Conservation (phyloP, 2,113 vertebrate species). For the Ariopsis seemanni region DNA sequence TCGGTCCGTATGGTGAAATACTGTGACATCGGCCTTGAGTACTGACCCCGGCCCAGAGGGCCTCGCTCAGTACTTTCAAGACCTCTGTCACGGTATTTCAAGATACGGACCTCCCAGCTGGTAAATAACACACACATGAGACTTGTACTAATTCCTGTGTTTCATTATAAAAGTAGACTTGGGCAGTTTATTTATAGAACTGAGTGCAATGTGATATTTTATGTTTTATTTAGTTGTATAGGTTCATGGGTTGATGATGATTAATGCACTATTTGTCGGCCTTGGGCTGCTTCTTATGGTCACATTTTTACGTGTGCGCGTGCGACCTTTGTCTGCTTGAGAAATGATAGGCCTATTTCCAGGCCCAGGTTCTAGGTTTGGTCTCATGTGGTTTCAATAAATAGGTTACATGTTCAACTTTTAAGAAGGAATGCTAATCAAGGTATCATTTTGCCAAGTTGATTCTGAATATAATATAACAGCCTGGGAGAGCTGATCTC, state of each 20-base stretch:
- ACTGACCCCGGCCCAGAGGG: too few relatives aligned
- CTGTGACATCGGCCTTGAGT: too few relatives aligned
- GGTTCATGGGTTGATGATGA: neutral
- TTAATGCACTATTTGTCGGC: neutral
- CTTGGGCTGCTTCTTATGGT: neutral
- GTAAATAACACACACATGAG: too few relatives aligned
- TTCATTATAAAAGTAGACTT: neutral
- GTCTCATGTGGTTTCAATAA: conserved; percentile 26
- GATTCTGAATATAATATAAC: neutral
- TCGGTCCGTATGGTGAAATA: too few relatives aligned
- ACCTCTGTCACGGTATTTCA: too few relatives aligned
- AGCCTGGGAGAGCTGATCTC: neutral
- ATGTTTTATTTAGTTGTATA: neutral
- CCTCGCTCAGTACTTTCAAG: too few relatives aligned
- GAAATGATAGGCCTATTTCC: conserved; percentile 29
- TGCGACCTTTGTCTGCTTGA: conserved; percentile 9
- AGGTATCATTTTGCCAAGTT: neutral
- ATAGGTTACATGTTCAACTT: neutral
- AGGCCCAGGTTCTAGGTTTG: conserved; percentile 29
- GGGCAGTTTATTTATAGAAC: neutral
- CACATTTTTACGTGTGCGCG: neutral
- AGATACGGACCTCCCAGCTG: too few relatives aligned
- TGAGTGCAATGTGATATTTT: neutral
- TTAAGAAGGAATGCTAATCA: conserved; percentile 8
- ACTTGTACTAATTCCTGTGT: neutral